Percentiles rank a stretch among this genome's conserved stretches.
These are phyloP conservation scores for Ceyx melanurus DNA, from an alignment of 2,113 vertebrate genomes.

Conservation along the genomic window DNA sequence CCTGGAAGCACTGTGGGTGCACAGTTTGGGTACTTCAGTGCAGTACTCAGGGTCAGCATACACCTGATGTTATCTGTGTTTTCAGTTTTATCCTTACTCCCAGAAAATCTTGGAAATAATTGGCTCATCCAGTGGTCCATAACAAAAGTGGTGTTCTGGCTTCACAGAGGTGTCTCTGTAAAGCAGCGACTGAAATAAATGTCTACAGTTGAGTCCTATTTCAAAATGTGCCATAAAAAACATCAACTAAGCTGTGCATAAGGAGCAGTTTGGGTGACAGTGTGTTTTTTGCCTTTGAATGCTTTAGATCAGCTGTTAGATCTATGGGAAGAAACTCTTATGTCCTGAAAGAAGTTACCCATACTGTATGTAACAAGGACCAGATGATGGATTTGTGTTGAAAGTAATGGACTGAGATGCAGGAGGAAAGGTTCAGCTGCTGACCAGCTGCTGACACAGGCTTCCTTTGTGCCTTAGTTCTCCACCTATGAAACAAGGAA, in stretches of 20 bases:
- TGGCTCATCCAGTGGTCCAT: neutral
- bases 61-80: neutral
- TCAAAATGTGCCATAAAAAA: neutral
- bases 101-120: neutral
- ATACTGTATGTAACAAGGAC: neutral
- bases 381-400: neutral
- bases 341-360: neutral
- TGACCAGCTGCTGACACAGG: neutral
- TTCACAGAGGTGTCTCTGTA: neutral
- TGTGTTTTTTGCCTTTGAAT: conserved; percentile 15
- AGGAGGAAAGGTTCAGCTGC: neutral
- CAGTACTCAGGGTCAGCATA: neutral
- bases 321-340: neutral
- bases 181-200: neutral
- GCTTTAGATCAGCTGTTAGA: neutral
- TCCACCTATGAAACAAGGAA: neutral
- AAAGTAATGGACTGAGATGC: neutral
- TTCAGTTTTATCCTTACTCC: neutral
- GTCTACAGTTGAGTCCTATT: neutral
- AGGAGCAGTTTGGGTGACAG: neutral
- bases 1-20: neutral
- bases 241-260: neutral
- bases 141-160: neutral
- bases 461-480: neutral
- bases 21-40: neutral